Percentiles rank a stretch among this genome's conserved stretches.
These are phyloP conservation scores for Acanthurus lineatus DNA, from an alignment of 2,797 vertebrate species.

Conservation along the genomic window DNA sequence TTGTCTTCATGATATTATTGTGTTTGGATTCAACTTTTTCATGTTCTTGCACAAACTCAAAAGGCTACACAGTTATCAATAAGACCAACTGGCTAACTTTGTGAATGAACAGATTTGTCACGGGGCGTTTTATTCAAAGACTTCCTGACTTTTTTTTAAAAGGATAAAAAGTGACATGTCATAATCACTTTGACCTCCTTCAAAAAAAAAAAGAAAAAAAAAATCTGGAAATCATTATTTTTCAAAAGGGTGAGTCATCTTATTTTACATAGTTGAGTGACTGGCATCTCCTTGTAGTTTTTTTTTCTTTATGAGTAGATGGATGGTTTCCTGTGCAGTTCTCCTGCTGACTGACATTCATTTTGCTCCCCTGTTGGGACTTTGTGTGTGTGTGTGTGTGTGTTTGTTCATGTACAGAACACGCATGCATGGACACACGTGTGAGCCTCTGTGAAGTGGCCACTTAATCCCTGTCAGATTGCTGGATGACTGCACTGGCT, in stretches of 20 bases:
- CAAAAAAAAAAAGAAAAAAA: conserved; percentile 30
- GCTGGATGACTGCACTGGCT: conserved; percentile 69
- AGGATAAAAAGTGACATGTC: conserved; percentile 51
- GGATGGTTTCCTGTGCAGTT: conserved; percentile 71
- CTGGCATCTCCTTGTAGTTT: conserved; percentile 66
- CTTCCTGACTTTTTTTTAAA: conserved; percentile 29
- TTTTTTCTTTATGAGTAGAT: conserved; percentile 65
- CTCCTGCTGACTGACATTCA: conserved; percentile 55
- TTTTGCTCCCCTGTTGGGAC: conserved; percentile 39
- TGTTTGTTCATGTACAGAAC: conserved; percentile 37
- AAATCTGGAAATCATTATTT: conserved; percentile 75
- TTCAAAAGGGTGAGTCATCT: conserved; percentile 61
- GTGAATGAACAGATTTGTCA: conserved; percentile 58
- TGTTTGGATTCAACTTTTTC: conserved; percentile 14
- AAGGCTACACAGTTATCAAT: background rate
- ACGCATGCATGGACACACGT: conserved; percentile 55
- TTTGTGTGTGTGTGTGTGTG: conserved; percentile 8
- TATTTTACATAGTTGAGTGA: conserved; percentile 68
- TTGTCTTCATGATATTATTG: background rate
- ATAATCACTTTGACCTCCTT: conserved; percentile 64
- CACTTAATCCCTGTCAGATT: conserved; percentile 81
- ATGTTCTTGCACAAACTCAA: background rate
- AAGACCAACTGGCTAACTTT: conserved; percentile 27
- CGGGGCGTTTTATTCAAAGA: conserved; percentile 30
- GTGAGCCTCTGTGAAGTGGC: conserved; percentile 70